A percentile compares a stretch with the other conserved stretches of the same genome.
phyloP scores from a whole-genome alignment of 1,140 invertebrate genomes.

The Drosophila busckii region DNA sequence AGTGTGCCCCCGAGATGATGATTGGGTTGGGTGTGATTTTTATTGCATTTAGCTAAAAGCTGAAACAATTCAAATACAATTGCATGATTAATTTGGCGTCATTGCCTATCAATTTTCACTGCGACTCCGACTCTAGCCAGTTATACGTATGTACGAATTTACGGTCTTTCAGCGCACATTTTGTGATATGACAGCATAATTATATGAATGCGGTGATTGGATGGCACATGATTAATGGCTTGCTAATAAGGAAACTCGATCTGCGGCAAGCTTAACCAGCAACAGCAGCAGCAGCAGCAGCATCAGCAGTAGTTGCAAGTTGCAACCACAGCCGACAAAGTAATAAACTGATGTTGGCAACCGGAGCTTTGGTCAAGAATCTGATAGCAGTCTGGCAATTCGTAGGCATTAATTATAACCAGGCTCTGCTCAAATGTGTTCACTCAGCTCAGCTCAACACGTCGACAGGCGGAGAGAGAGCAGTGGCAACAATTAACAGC shows the following conservation, averaged over 20 bases:
- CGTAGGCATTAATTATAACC: no score
- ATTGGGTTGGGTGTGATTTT: constrained; percentile 4
- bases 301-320: constrained; percentile 34
- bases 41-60: constrained; percentile 38
- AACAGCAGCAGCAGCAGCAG: not conserved
- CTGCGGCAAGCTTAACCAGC: constrained; percentile 11
- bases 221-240: constrained; percentile 58
- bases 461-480: constrained; percentile 4
- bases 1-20: constrained; percentile 57
- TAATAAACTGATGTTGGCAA: constrained; percentile 17
- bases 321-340: constrained; percentile 20
- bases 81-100: constrained; percentile 63
- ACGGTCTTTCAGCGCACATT: no score
- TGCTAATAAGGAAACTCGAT: constrained; percentile 66
- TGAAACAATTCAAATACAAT: constrained; percentile 50
- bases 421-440: no score
- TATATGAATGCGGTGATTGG: constrained; percentile 37
- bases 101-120: constrained; percentile 63
- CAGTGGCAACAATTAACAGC: constrained; percentile 52
- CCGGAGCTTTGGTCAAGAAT: no score
- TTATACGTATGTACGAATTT: constrained; percentile 64
- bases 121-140: constrained; percentile 7
- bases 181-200: constrained; percentile 51
- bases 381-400: no score
- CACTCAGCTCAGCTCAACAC: no score